Conservation (phyloP, 2,797 vertebrate species). For the Streptopelia turtur region DNA sequence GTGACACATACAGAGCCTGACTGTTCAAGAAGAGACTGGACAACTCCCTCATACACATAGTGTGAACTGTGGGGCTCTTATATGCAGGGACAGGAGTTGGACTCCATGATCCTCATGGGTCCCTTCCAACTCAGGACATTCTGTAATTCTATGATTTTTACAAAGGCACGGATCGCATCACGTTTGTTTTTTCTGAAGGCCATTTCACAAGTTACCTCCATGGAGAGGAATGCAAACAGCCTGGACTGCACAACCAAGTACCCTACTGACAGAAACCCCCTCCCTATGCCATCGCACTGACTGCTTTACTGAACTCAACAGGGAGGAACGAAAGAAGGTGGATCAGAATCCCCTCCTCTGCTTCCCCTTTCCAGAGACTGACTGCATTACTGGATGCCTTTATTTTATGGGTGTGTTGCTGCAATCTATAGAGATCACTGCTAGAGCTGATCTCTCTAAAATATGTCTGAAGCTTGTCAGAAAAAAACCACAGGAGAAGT, state of each 20-base stretch:
- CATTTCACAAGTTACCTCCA: not conserved
- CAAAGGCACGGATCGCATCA: not conserved
- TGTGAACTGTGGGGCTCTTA: too few species aligned
- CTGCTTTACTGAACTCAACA: not conserved
- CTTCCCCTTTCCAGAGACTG: not conserved
- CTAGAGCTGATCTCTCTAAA: not conserved
- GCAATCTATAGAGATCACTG: not conserved
- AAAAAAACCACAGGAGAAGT: not conserved
- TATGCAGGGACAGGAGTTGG: too few species aligned
- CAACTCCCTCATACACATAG: too few species aligned
- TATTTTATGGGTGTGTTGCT: too few species aligned
- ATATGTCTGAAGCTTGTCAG: not conserved
- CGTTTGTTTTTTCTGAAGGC: not conserved
- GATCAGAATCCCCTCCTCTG: not conserved
- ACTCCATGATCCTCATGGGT: too few species aligned
- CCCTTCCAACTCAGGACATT: too few species aligned
- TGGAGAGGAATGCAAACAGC: not conserved
- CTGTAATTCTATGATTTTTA: too few species aligned
- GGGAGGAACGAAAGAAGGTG: not conserved
- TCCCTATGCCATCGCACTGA: not conserved
- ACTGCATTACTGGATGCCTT: too few species aligned
- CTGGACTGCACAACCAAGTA: fast-evolving
- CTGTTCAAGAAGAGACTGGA: too few species aligned
- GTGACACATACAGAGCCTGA: too few species aligned
- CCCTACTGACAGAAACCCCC: not conserved